Percentiles rank a stretch among this genome's conserved stretches.
These are phyloP conservation scores for Cosmia pyralina DNA, from an alignment of 2,888 invertebrate genomes.

Conservation along the genomic window DNA sequence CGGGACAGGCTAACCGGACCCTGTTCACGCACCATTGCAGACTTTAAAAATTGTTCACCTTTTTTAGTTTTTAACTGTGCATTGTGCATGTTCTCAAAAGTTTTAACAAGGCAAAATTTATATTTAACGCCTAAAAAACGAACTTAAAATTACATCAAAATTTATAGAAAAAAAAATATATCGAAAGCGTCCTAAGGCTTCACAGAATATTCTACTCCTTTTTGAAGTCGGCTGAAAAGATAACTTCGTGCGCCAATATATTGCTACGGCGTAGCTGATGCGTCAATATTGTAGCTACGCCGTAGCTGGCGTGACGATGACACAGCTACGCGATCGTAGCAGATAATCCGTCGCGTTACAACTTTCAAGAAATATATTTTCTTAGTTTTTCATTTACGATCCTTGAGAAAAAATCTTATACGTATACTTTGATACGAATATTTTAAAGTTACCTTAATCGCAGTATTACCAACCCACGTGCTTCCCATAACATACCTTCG, in stretches of 20 bases:
- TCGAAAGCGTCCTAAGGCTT: background rate
- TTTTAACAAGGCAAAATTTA: background rate
- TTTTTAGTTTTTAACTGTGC: constrained; percentile 26
- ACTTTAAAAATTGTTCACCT: constrained; percentile 48
- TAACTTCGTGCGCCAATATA: constrained; percentile 23
- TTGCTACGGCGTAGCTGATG: constrained; percentile 43
- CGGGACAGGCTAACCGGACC: constrained; percentile 32
- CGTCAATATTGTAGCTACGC: constrained; percentile 22
- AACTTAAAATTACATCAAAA: too few species aligned
- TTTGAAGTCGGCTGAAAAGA: constrained; percentile 16
- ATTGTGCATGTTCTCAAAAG: constrained; percentile 15
- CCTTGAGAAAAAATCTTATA: background rate
- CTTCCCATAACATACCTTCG: background rate
- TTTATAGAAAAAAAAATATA: background rate
- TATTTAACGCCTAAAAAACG: background rate
- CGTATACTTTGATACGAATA: background rate
- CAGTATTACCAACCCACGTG: background rate
- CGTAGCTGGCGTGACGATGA: constrained; percentile 24
- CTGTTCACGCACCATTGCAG: constrained; percentile 57
- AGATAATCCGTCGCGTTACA: constrained; percentile 24
- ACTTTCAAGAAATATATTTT: constrained; percentile 23
- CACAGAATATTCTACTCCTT: constrained; percentile 4
- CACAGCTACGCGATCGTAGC: constrained; percentile 39
- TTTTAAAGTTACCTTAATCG: background rate
- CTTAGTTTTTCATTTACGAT: background rate